phyloP scores from a whole-genome alignment of 2,113 vertebrate genomes.

The Prunella fulvescens region DNA sequence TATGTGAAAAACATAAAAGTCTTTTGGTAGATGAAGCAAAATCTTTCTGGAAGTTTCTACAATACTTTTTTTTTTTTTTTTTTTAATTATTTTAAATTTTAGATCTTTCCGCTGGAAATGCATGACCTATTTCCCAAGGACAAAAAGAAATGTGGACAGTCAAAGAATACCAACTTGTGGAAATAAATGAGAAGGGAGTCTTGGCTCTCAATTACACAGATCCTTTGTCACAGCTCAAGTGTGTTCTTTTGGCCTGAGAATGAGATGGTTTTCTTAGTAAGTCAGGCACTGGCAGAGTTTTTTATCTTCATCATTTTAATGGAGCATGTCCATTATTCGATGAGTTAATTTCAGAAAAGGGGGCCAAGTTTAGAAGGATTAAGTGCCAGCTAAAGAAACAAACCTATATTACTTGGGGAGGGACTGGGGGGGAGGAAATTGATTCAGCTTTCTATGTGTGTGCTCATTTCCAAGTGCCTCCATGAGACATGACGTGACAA shows the following conservation, averaged over 20 bases:
- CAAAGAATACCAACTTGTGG: not conserved
- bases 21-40: not conserved
- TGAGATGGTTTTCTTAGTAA: constrained; percentile 49
- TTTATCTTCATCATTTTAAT: constrained; percentile 64
- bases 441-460: constrained; percentile 42
- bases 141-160: not conserved
- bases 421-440: not conserved
- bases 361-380: constrained; percentile 51
- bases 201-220: constrained; percentile 44
- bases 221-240: constrained; percentile 45
- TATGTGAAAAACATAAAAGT: not conserved
- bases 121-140: not conserved
- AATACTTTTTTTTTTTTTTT: too few species aligned
- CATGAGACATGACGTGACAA: constrained; percentile 30
- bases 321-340: constrained; percentile 58
- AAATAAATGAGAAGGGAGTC: not conserved
- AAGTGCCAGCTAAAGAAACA: constrained; percentile 55
- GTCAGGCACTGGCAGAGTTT: constrained; percentile 47
- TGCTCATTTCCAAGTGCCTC: constrained; percentile 46
- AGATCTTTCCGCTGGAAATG: not conserved
- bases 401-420: constrained; percentile 40
- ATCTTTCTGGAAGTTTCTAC: not conserved
- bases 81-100: not conserved
- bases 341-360: constrained; percentile 62
- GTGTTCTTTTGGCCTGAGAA: constrained; percentile 16